A percentile compares a stretch with the other conserved stretches of the same genome.
These are phyloP conservation scores for Pheosia gnoma DNA, from an alignment of 2,888 invertebrate species.

Conservation along the genomic window DNA sequence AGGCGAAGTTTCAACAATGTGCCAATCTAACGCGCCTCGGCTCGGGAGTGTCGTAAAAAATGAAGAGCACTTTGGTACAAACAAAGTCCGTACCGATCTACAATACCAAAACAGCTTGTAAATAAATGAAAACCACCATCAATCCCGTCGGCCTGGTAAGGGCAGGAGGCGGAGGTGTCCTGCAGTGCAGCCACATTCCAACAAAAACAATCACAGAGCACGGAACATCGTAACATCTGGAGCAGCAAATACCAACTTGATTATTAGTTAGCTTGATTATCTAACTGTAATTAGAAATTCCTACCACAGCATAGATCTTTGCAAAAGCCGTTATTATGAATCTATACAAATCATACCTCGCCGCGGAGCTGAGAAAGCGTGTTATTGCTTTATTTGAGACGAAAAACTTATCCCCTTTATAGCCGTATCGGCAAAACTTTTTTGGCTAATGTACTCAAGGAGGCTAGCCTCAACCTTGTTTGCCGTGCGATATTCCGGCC, in stretches of 20 bases:
- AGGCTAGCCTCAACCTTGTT: not conserved
- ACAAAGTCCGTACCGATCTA: not conserved
- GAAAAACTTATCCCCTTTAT: conserved; percentile 4
- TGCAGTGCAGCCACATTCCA: too few relatives aligned
- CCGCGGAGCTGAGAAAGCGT: not conserved
- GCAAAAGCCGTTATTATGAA: not conserved
- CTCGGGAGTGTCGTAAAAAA: not conserved
- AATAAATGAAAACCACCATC: too few relatives aligned
- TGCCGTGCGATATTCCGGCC: not conserved
- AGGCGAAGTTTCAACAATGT: not conserved
- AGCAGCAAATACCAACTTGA: too few relatives aligned
- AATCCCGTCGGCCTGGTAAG: too few relatives aligned
- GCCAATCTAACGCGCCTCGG: not conserved
- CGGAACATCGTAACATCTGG: too few relatives aligned
- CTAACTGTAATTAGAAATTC: too few relatives aligned
- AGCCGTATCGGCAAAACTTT: not conserved
- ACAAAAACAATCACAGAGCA: too few relatives aligned
- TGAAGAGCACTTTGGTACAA: not conserved
- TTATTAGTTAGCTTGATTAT: too few relatives aligned
- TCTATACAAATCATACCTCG: not conserved
- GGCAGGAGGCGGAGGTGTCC: too few relatives aligned
- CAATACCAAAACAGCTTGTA: too few relatives aligned
- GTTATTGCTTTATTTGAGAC: not conserved
- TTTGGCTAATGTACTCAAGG: not conserved
- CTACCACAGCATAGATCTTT: not conserved